phyloP scores from a whole-genome alignment of 2,113 vertebrate genomes.

The Diadophis punctatus region DNA sequence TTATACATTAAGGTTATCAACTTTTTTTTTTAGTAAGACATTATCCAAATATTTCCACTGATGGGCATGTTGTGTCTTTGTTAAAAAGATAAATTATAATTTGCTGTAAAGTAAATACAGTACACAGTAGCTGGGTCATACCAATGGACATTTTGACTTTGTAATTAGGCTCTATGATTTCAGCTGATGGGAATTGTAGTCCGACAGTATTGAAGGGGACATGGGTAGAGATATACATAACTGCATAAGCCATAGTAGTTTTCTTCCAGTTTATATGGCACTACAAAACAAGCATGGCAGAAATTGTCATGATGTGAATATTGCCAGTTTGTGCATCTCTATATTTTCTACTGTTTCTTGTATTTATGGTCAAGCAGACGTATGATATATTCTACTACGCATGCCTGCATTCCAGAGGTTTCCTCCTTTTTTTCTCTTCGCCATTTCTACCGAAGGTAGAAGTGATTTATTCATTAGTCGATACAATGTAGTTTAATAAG shows the following conservation, averaged over 20 bases:
- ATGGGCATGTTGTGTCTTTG: neutral
- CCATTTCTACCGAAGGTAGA: too few species aligned
- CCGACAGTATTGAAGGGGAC: neutral
- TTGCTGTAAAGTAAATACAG: neutral
- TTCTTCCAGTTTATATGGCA: neutral
- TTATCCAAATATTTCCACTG: neutral
- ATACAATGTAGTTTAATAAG: too few species aligned
- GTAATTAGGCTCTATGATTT: neutral
- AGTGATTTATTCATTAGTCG: too few species aligned
- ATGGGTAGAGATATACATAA: neutral
- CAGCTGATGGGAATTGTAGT: neutral
- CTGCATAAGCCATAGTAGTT: neutral
- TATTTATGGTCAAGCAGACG: too few species aligned
- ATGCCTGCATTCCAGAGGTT: too few species aligned
- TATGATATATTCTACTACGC: too few species aligned
- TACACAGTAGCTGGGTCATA: neutral
- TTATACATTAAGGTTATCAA: neutral
- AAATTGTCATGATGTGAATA: too few species aligned
- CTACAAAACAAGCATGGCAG: neutral
- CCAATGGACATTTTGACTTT: neutral
- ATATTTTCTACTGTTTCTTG: too few species aligned
- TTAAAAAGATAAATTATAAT: neutral
- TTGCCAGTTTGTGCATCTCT: too few species aligned
- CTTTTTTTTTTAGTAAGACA: neutral
- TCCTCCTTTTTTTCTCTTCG: too few species aligned